Percentiles rank a stretch among this genome's conserved stretches.
Evolutionary conservation across 2,888 invertebrate genomes (phyloP).

Genomic region (Morpho deidamia): DNA sequence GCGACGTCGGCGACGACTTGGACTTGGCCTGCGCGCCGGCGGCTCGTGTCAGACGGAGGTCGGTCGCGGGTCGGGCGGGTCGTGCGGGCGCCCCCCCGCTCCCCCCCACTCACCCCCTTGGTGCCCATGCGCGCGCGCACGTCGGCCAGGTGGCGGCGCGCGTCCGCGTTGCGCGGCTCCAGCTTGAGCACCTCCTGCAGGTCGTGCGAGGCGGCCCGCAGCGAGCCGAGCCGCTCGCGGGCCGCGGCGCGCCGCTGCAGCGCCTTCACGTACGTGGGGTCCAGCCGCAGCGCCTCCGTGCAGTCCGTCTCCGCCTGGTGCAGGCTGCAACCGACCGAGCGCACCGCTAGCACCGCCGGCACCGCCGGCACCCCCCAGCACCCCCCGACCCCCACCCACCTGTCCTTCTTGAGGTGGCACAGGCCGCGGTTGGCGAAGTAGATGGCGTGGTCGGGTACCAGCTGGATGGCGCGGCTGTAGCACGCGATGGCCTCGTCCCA

Average conservation of each 20-base stretch:
- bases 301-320: constrained; percentile 89
- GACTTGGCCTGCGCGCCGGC: constrained; percentile 49
- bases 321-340: constrained; percentile 60
- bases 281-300: constrained; percentile 86
- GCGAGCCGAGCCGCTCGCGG: constrained; percentile 83
- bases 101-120: constrained; percentile 55
- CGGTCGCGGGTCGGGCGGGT: too few relatives aligned
- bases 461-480: constrained; percentile 92
- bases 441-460: constrained; percentile 87
- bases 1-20: constrained; percentile 59
- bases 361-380: too few relatives aligned
- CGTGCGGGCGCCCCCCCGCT: too few relatives aligned
- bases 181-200: constrained; percentile 82
- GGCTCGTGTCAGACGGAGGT: too few relatives aligned
- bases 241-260: constrained; percentile 88
- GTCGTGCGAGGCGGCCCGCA: constrained; percentile 85
- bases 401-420: constrained; percentile 88
- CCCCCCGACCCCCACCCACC: constrained; percentile 66
- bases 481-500: constrained; percentile 92
- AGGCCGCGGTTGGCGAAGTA: constrained; percentile 93
- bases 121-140: constrained; percentile 74
- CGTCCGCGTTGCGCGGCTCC: constrained; percentile 88
- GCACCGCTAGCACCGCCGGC: too few relatives aligned
- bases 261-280: constrained; percentile 90
- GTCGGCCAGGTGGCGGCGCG: constrained; percentile 77